These are phyloP conservation scores for Smutsia temminckii DNA, from an alignment of 2,797 vertebrate genomes.

Conservation along the genomic window DNA sequence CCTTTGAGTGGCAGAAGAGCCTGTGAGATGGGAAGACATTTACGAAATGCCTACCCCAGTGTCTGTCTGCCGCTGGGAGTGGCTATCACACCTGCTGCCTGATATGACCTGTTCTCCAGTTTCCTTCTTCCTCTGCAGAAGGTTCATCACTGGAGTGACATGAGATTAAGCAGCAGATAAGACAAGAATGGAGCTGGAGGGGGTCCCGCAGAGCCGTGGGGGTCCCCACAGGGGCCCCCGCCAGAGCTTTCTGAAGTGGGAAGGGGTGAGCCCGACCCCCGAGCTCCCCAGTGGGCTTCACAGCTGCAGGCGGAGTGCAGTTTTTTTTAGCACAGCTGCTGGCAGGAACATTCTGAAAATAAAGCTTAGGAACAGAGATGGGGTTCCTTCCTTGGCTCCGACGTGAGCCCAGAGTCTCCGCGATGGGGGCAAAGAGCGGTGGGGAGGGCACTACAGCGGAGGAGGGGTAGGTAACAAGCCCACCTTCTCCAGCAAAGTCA, in stretches of 20 bases:
- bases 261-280: neutral
- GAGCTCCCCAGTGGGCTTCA: neutral
- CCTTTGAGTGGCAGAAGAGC: neutral
- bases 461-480: neutral
- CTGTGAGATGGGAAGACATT: neutral
- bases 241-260: too few species aligned
- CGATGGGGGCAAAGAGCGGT: neutral
- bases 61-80: accelerated
- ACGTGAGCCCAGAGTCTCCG: neutral
- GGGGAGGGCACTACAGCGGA: accelerated
- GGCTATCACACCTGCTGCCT: neutral
- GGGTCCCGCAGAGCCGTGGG: too few species aligned
- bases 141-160: accelerated
- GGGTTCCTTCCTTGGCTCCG: neutral
- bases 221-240: too few species aligned
- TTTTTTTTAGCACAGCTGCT: neutral
- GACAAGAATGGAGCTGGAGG: too few species aligned
- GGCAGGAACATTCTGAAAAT: neutral
- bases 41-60: neutral
- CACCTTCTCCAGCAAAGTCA: neutral
- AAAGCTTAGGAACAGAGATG: neutral
- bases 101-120: neutral
- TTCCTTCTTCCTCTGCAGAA: neutral
- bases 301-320: neutral
- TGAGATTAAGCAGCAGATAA: neutral